Conservation (phyloP, 2,797 vertebrate species). For the Sebastes iracundus region DNA sequence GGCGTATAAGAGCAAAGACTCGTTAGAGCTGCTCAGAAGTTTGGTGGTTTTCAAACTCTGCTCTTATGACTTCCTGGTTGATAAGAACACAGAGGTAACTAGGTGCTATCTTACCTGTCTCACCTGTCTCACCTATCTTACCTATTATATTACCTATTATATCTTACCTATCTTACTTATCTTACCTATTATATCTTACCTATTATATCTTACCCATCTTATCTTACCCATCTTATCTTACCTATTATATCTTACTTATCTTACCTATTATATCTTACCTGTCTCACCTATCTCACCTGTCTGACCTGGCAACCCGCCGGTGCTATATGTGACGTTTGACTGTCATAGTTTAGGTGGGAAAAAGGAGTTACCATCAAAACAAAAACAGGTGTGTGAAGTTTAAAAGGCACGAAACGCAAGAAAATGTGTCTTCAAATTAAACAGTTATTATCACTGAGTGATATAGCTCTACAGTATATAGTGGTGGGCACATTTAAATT, state of each 20-base stretch:
- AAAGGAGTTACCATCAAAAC: background rate
- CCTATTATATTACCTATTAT: background rate
- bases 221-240: too few relatives aligned
- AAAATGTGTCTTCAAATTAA: background rate
- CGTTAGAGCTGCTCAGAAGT: constrained; percentile 86
- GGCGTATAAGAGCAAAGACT: constrained; percentile 91
- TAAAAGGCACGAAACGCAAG: background rate
- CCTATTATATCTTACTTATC: too few relatives aligned
- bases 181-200: too few relatives aligned
- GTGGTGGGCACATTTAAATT: background rate
- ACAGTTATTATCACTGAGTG: background rate
- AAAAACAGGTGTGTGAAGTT: background rate
- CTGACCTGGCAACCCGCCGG: background rate
- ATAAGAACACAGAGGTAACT: constrained; percentile 83
- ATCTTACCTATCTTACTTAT: too few relatives aligned
- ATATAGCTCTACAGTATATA: background rate
- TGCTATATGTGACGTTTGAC: background rate
- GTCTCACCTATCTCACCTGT: background rate
- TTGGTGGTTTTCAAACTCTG: constrained; percentile 92
- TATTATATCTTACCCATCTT: too few relatives aligned
- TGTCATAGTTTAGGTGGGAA: background rate
- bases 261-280: too few relatives aligned
- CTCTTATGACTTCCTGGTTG: constrained; percentile 86
- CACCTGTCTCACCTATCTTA: background rate
- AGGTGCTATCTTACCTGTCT: background rate